Conservation (phyloP, 2,888 invertebrate species). For the Agrypnus murinus region DNA sequence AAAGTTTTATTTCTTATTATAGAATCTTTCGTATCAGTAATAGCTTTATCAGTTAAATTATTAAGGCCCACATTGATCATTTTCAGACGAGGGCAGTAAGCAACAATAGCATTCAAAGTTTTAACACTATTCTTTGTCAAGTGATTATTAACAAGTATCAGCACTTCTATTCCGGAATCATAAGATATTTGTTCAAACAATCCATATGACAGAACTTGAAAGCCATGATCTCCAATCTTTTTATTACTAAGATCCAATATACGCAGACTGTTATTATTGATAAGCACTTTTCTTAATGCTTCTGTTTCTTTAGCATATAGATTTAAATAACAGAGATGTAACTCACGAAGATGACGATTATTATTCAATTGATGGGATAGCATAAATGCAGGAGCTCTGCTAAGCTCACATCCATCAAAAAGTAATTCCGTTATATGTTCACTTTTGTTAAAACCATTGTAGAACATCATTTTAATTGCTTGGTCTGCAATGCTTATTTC, state of each 20-base stretch:
- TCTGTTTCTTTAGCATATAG: conserved; percentile 68
- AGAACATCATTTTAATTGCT: conserved; percentile 62
- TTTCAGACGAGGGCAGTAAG: conserved; percentile 64
- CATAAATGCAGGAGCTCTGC: conserved; percentile 64
- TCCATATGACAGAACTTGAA: conserved; percentile 66
- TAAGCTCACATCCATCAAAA: conserved; percentile 64
- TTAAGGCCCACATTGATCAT: conserved; percentile 67
- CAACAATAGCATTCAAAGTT: conserved; percentile 65
- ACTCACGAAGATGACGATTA: conserved; percentile 63
- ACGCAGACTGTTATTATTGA: conserved; percentile 63
- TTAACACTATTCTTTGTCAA: conserved; percentile 67
- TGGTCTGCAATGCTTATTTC: conserved; percentile 63
- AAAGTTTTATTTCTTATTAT: conserved; percentile 60
- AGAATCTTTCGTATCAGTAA: conserved; percentile 61
- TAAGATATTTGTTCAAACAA: conserved; percentile 61
- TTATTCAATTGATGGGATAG: conserved; percentile 64
- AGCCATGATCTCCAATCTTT: conserved; percentile 67
- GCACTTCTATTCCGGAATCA: conserved; percentile 62
- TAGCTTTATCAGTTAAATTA: conserved; percentile 66
- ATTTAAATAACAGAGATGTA: conserved; percentile 66
- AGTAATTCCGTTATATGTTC: conserved; percentile 63
- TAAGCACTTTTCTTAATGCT: conserved; percentile 62
- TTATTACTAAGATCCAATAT: conserved; percentile 68
- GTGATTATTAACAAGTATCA: conserved; percentile 67
- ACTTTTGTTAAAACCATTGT: conserved; percentile 61